Evolutionary conservation across 2,797 vertebrate genomes (phyloP), one percentile per base, ranked within the genome.

Genomic region (Pteropus rufus): DNA sequence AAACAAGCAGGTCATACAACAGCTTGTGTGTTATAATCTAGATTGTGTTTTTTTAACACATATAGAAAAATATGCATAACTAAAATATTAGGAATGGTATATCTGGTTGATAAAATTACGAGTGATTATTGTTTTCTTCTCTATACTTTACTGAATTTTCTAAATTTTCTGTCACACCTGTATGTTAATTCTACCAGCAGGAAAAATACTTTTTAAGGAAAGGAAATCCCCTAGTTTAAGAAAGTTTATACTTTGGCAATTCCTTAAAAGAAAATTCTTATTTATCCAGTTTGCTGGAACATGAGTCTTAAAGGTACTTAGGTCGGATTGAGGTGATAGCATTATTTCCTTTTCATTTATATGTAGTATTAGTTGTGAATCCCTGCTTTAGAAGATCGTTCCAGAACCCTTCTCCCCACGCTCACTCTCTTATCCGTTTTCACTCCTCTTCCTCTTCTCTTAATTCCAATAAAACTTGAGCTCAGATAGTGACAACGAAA

Each of bases 151-250:
- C 41, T 70, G 5, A 58, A 36, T 84, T 95, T 36, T 96, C 36
- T 46, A 12, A 67, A 67, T 64, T 73, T 91, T 49, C 81, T 75
- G 23, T 77, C 46, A 65, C 58, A 46, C 0, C 5, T 52, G 3
- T 83, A 4, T 84, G 7, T 70, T 72, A 60, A n/a, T 96, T 80
- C 73, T 95, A 86, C 41, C 75, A 67, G 41, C 11, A 60, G 46
- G 7, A 31, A 91, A 96, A 81, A 91, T 77, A 41, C 5, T 21
- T 87, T 79, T 92, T 96, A 93, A 86, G 54, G 60, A 67, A 83
- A 18, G n/a, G 11, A 75, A 60, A 91, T 16, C 34, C 5, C n/a
- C 26, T 56, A 2, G 81, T 87, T 84, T 7, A 46, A 52, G 93
- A 65, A 94, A 26, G 60, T 77, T 83, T 79, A n/a, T 8, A 34